Evolutionary conservation across 2,888 invertebrate species (phyloP), one percentile per base, ranked within the genome.

Genomic region (Yponomeuta cagnagella): DNA sequence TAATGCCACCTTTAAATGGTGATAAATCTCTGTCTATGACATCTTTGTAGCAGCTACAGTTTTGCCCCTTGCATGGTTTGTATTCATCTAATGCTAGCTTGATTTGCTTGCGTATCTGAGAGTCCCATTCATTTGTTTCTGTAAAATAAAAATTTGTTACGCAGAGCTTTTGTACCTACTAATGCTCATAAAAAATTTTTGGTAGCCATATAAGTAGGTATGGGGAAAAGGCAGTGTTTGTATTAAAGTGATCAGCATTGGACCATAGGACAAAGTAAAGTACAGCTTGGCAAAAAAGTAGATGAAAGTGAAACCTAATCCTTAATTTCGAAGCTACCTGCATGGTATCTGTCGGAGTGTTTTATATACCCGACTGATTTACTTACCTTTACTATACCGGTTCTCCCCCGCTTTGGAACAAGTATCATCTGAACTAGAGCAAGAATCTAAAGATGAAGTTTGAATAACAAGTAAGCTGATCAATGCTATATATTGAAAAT

Each of bases 1-100:
- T 94, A 72, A 98, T 96, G 66, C 97, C 97, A 77, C 93, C 87
- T 75, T 92, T 87, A 85, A 96, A 98, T 8, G 94, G 92, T 70
- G 85, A 85, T 71, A 98, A 90, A 84, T 98, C 97, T 43, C 93
- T 86, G 12, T 93, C 84, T 71, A 98, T 94, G 8, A 95, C 94
- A 76, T 91, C 82, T 71, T 84, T 83, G 80, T 95, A 93, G 79
- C 96, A 96, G 70, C 89, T 92, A 81, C 96, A 96, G 74, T 94
- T 94, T 68, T 76, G 82, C 37, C 77, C 81, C 70, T 92, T 84
- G 81, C 95, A 96, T 10, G 94, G 93, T 71, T 80, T 77, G 79
- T 94, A 94, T 9, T 86, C 78, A 31, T 84, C 79, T 70, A 90
- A 74, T 1, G 95, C 94, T 23, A 84, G 76, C 70, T 90, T 79